Base-by-base conservation (phyloP, 2,888 invertebrate species). In the Drosophila meridiana region DNA sequence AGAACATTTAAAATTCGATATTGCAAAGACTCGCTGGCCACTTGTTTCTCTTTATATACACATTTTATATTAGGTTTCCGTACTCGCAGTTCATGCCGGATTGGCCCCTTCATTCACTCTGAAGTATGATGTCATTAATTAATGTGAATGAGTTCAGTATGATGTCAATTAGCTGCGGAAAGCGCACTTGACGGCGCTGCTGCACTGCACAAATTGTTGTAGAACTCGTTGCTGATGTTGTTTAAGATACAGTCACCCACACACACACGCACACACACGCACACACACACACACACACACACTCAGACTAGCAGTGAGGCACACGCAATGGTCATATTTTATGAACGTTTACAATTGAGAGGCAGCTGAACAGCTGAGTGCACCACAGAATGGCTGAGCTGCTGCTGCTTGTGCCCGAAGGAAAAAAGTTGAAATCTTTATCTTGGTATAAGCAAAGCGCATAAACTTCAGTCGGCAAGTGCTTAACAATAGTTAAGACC, bases 81-180 rank as follows among this genome's bases (percentile, higher is more conserved):
- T 30, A 40, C 40, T 34, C 43, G 47, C 63, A 63, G 57, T 70
- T 76, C 48, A 56, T 60, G 20, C 60, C 32, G 61, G 42, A 62
- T 76, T 55, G 52, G 69, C 55, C 56, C 60, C 57, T 52, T 66
- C 77, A 64, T 78, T 78, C 78, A 78, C 59, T 65, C 59, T 68
- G 81, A 74, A 67, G 82, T 78, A 87, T 87, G 87, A 87, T 87
- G 87, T 87, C 87, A 87, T 89, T 87, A 87, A 87, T 87, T 87
- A 87, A 87, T 87, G 86, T 84, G 87, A 87, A 87, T 87, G 87
- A 87, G 87, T 89, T 87, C 89, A 89, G 89, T 87, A 87, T 89
- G 87, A 89, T 87, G 87, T 87, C 87, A 87, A 87, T 87, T 87
- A 87, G 87, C 85, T 89, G 87, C 80, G 87, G 87, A 89, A 87